Percentiles rank a stretch among this genome's conserved stretches.
phyloP scores from a whole-genome alignment of 2,797 vertebrate genomes.

The Myripristis murdjan region DNA sequence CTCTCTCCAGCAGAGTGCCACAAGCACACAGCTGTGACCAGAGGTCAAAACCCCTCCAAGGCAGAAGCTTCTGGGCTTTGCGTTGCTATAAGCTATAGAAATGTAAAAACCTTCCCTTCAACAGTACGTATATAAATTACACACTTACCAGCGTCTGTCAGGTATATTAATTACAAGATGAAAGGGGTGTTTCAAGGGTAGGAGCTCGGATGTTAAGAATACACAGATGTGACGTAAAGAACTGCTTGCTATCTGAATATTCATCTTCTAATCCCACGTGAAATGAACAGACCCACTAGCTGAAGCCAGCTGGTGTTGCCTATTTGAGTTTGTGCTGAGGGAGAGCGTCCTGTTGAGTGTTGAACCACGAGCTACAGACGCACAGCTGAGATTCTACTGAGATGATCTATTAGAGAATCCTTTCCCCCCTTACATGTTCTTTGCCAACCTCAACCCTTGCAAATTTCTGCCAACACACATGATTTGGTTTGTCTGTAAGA shows the following conservation, averaged over 20 bases:
- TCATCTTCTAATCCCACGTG: constrained; percentile 32
- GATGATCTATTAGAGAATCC: constrained; percentile 1
- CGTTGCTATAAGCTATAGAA: constrained; percentile 13
- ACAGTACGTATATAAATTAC: constrained; percentile 1
- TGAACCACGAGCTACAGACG: constrained; percentile 18
- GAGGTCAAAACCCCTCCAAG: constrained; percentile 17
- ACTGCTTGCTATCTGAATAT: constrained; percentile 26
- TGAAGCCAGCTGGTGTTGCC: constrained; percentile 59
- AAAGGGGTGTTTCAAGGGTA: background rate
- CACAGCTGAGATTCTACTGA: constrained; percentile 7
- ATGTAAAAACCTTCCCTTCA: background rate
- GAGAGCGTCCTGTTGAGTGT: constrained; percentile 40
- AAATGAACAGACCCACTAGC: constrained; percentile 26
- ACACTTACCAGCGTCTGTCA: background rate
- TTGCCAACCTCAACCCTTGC: background rate
- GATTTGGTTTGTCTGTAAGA: background rate
- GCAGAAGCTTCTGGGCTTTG: constrained; percentile 32
- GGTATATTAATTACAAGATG: constrained; percentile 7
- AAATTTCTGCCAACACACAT: background rate
- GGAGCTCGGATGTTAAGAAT: constrained; percentile 3
- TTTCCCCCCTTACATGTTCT: background rate
- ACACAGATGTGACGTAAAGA: constrained; percentile 16
- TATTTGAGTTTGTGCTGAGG: constrained; percentile 53
- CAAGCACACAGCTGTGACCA: constrained; percentile 52
- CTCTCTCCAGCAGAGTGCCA: constrained; percentile 36